A percentile compares a stretch with the other conserved stretches of the same genome.
Conservation (phyloP, 1,140 invertebrate genomes). For the Pseudobourletiella spinata region DNA sequence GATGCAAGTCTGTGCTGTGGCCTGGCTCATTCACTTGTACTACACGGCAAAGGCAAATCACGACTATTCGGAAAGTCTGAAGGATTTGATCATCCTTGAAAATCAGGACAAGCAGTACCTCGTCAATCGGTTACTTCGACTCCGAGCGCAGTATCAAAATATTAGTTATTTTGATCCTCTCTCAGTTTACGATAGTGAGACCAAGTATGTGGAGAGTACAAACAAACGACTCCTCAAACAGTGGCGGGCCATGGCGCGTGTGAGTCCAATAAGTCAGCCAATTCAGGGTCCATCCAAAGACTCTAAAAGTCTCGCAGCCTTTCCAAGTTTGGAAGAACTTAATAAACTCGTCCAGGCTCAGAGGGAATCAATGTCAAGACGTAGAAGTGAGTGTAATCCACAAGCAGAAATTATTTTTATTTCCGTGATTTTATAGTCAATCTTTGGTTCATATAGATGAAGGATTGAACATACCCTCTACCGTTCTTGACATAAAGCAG, state of each 20-base stretch:
- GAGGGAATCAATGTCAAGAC: too few relatives aligned
- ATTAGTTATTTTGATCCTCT: background rate
- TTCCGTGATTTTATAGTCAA: too few relatives aligned
- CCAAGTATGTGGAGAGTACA: background rate
- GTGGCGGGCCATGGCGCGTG: background rate
- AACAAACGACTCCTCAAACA: background rate
- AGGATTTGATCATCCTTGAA: background rate
- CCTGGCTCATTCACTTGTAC: background rate
- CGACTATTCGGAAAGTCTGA: background rate
- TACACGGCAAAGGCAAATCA: background rate
- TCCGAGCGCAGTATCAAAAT: background rate
- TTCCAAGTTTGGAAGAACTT: too few relatives aligned
- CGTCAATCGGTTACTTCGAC: background rate
- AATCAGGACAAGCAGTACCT: background rate
- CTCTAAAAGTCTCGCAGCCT: too few relatives aligned
- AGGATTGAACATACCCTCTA: too few relatives aligned
- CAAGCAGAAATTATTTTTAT: too few relatives aligned
- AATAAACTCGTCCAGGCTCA: too few relatives aligned
- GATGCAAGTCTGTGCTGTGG: background rate
- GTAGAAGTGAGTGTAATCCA: too few relatives aligned
- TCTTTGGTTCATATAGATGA: too few relatives aligned
- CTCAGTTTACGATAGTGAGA: background rate
- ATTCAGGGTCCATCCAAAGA: too few relatives aligned
- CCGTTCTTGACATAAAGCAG: too few relatives aligned
- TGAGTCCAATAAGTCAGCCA: too few relatives aligned